Conservation (phyloP, 2,888 invertebrate species). For the Tipula lateralis region DNA sequence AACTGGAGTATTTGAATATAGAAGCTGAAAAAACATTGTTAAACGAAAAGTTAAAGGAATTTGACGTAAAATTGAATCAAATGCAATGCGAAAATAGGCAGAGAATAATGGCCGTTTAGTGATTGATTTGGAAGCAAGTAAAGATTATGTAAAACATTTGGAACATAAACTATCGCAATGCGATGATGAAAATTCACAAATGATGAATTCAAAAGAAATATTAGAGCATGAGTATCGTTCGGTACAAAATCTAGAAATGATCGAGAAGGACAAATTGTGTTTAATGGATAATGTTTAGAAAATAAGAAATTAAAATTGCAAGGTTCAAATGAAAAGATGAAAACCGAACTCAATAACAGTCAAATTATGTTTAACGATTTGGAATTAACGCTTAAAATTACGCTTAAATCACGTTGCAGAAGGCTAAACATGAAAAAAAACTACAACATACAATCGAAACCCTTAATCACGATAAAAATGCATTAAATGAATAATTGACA, state of each 20-base stretch:
- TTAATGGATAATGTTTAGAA: conserved; percentile 41
- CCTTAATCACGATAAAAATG: background rate
- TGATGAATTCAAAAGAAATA: conserved; percentile 47
- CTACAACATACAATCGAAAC: conserved; percentile 29
- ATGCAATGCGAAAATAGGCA: conserved; percentile 44
- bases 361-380: conserved; percentile 31
- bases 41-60: conserved; percentile 44
- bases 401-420: conserved; percentile 34
- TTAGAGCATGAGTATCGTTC: conserved; percentile 47
- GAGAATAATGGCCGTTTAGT: conserved; percentile 44
- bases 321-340: conserved; percentile 35
- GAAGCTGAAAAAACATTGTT: conserved; percentile 53
- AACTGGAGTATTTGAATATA: conserved; percentile 52
- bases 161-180: conserved; percentile 46
- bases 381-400: conserved; percentile 38
- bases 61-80: conserved; percentile 41
- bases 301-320: conserved; percentile 36
- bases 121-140: conserved; percentile 35
- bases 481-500: conserved; percentile 30
- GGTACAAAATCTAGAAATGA: conserved; percentile 44
- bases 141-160: conserved; percentile 42
- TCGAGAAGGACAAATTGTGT: conserved; percentile 44
- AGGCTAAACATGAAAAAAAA: conserved; percentile 41
- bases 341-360: conserved; percentile 30
- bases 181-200: conserved; percentile 46